Evolutionary conservation across 1,140 invertebrate genomes (phyloP).

Genomic region (Lithobius niger): DNA sequence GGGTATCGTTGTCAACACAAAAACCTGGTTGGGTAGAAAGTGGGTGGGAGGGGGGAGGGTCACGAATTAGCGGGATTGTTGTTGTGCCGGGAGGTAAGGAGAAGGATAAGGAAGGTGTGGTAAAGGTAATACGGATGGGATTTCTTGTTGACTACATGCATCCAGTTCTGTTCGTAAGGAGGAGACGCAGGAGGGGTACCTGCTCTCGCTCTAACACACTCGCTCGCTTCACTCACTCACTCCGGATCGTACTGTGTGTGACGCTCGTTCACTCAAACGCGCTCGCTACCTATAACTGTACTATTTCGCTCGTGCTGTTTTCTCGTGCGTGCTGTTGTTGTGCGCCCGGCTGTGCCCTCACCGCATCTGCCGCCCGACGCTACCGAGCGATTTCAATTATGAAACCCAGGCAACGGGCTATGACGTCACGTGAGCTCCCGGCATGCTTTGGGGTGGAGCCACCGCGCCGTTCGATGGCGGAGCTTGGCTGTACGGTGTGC

Average conservation of each 20-base stretch:
- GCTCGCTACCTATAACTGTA: neutral
- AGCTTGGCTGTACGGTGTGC: too few species aligned
- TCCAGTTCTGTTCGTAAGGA: neutral
- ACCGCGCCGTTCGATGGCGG: too few species aligned
- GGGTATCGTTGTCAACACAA: neutral
- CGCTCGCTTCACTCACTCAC: neutral
- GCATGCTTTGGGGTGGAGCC: too few species aligned
- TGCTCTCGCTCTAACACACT: neutral
- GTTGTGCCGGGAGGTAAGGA: too few species aligned
- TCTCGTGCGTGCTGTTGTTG: neutral
- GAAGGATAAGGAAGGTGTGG: too few species aligned
- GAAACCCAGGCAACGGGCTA: constrained; percentile 4
- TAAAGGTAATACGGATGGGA: too few species aligned
- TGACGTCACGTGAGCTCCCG: constrained; percentile 9
- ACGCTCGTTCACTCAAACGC: neutral
- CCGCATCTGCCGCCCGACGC: neutral
- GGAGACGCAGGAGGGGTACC: neutral
- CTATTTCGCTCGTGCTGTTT: neutral
- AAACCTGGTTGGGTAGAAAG: too few species aligned
- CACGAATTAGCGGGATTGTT: too few species aligned
- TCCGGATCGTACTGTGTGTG: neutral
- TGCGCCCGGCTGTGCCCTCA: neutral
- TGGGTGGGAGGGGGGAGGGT: too few species aligned
- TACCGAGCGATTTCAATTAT: constrained; percentile 4
- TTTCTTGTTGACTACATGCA: neutral